These are phyloP conservation scores for Acrobasis suavella DNA, from an alignment of 2,888 invertebrate species.

Conservation along the genomic window DNA sequence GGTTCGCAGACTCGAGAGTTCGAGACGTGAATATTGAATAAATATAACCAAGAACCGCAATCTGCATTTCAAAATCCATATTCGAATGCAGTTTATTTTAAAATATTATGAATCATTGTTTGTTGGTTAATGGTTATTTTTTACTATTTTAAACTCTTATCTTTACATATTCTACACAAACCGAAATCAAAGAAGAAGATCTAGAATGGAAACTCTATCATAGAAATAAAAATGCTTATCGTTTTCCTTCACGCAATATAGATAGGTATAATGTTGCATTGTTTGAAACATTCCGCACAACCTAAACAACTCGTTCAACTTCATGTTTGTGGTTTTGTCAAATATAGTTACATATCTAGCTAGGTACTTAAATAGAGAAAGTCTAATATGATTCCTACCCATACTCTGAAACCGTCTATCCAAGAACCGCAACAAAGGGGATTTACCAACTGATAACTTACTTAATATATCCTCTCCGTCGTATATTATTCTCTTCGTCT, in stretches of 20 bases:
- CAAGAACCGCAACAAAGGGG: slow-evolving; percentile 24
- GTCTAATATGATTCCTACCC: neutral
- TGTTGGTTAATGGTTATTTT: too few relatives aligned
- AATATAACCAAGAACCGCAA: neutral
- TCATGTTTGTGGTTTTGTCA: neutral
- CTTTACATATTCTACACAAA: too few relatives aligned
- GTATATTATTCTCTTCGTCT: slow-evolving; percentile 21
- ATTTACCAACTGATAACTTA: slow-evolving; percentile 25
- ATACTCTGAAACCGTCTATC: slow-evolving; percentile 11
- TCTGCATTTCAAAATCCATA: neutral
- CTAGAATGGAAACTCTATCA: too few relatives aligned
- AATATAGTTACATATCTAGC: neutral
- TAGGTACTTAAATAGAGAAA: neutral
- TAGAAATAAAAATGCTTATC: too few relatives aligned
- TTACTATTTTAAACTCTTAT: too few relatives aligned
- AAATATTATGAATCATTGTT: too few relatives aligned
- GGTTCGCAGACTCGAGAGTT: neutral
- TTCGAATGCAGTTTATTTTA: neutral
- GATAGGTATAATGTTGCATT: too few relatives aligned
- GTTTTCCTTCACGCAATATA: too few relatives aligned
- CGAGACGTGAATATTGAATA: neutral
- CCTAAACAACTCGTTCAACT: too few relatives aligned
- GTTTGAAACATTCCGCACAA: too few relatives aligned
- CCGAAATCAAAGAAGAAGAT: too few relatives aligned
- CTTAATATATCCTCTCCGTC: slow-evolving; percentile 19